Conservation (phyloP, 30 jellyfish, hydroid and myxozoan genomes). For the Pseudorhiza aurosa region DNA sequence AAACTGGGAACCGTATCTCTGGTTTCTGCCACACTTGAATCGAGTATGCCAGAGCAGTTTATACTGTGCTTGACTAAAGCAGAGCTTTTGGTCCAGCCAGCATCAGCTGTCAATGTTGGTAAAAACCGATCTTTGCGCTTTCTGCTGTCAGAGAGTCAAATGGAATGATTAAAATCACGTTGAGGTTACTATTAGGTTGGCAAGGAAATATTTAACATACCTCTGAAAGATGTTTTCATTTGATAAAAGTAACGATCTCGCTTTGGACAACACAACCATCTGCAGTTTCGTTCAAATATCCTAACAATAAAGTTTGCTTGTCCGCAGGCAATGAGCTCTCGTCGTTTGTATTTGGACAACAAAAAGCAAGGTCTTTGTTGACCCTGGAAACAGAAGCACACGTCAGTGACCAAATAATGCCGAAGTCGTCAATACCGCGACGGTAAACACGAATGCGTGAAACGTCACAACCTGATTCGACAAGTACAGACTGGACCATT, state of each 20-base stretch:
- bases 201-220: too few species aligned
- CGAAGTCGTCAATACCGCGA: not conserved
- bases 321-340: not conserved
- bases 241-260: not conserved
- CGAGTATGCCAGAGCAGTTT: too few species aligned
- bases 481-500: not conserved
- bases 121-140: too few species aligned
- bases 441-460: not conserved
- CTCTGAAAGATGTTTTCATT: not conserved
- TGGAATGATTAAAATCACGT: too few species aligned
- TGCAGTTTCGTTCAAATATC: not conserved
- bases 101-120: too few species aligned
- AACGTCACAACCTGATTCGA: not conserved
- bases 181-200: too few species aligned
- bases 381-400: not conserved
- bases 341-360: not conserved
- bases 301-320: not conserved
- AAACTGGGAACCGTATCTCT: too few species aligned
- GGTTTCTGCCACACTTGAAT: too few species aligned
- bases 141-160: too few species aligned
- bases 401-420: not conserved
- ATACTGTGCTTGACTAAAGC: too few species aligned
- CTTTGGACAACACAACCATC: not conserved
- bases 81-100: too few species aligned
- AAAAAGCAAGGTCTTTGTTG: not conserved